Evolutionary conservation across 1,140 invertebrate species (phyloP), one percentile per base, ranked within the genome.

Genomic region (Pachypeltis micranthus): DNA sequence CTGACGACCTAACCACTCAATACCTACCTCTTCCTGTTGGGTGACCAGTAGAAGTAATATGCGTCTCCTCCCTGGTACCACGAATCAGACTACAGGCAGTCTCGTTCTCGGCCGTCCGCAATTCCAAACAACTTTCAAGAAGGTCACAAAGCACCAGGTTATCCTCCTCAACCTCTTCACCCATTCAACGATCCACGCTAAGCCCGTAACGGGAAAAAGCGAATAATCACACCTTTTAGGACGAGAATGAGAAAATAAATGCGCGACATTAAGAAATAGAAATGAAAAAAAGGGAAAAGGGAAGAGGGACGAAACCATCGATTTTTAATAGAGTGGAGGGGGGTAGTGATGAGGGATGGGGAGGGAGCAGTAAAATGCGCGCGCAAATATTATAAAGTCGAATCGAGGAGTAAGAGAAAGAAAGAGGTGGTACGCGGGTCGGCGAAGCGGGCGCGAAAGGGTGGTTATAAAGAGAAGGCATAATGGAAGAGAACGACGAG

Each of bases 311-410:
- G n/a, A 27, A 59, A 59, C 64, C 65, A 66, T 66, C 55, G 65
- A 66, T 66, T 66, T 66, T 66, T 66, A 51, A 63, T 63, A 61
- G 57, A 26, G 39, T 55, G 3, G 59, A 54, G 39, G 27, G 10
- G 23, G 4, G 55, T n/a, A n/a, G n/a, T n/a, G n/a, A n/a, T n/a
- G n/a, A n/a, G n/a, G 57, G 21, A 27, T 55, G 3, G 59, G 31
- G 39, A 21, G 10, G 23, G 4, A 39, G 57, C 26, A 44, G 61
- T 65, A 65, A 63, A 66, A 66, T 66, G 65, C 65, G 65, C 65
- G 65, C 65, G 65, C 65, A 66, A 66, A 66, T 66, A 66, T 63
- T 59, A 63, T 63, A 65, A 61, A 60, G 56, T 59, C 57, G 24
- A 31, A 58, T 26, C 23, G 44, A 24, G 39, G 29, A 47, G 24